These are phyloP conservation scores for Dromius quadrimaculatus DNA, from an alignment of 2,888 invertebrate genomes.

Conservation along the genomic window DNA sequence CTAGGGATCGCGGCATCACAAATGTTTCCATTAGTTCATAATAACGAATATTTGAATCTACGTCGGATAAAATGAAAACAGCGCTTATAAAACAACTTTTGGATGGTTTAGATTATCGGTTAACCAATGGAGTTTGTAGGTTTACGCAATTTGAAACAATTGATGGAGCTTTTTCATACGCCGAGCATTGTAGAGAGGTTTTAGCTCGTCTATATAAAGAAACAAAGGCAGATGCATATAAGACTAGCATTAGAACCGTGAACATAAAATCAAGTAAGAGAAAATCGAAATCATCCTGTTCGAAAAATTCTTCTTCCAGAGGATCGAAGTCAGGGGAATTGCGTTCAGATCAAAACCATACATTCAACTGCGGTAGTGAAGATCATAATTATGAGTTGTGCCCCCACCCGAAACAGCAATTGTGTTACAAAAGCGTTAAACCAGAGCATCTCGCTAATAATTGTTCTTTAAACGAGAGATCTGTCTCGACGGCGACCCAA, in stretches of 20 bases:
- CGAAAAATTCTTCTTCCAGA: too few species aligned
- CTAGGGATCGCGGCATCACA: not conserved
- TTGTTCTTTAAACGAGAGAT: not conserved
- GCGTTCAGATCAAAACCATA: too few species aligned
- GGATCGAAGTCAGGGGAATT: too few species aligned
- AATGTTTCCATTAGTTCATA: not conserved
- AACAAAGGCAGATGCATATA: slow-evolving; percentile 7
- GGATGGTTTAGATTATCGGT: not conserved
- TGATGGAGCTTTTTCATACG: too few species aligned
- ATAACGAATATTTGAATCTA: not conserved
- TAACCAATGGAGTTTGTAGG: slow-evolving; percentile 9
- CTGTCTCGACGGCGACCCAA: not conserved
- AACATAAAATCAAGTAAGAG: not conserved
- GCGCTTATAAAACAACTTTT: slow-evolving; percentile 20
- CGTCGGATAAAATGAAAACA: not conserved
- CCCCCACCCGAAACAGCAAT: not conserved
- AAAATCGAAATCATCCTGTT: not conserved
- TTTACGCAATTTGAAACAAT: not conserved
- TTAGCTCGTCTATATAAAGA: too few species aligned
- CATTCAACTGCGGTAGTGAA: not conserved
- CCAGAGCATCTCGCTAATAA: not conserved
- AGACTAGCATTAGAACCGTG: not conserved
- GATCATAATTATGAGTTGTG: not conserved
- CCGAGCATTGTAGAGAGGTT: too few species aligned
- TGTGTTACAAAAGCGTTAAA: not conserved